Evolutionary conservation across 2,888 invertebrate species (phyloP).

Genomic region (Phorcus lineatus): DNA sequence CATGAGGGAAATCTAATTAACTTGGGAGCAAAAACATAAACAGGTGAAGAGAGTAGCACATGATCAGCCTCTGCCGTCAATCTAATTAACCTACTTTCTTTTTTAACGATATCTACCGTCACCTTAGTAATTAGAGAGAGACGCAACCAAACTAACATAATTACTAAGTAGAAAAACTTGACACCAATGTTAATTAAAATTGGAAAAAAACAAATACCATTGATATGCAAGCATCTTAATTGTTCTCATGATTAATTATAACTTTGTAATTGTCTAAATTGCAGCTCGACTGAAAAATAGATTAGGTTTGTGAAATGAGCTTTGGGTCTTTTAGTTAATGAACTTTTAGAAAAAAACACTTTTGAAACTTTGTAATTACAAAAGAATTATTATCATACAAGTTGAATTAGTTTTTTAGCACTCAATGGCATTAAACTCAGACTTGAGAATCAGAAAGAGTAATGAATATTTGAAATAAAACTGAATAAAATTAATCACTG

Average conservation of each 20-base stretch:
- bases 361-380: no score
- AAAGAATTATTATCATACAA: no score
- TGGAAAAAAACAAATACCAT: not conserved
- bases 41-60: not conserved
- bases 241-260: not conserved
- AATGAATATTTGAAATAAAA: no score
- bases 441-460: no score
- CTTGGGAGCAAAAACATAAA: slow-evolving; percentile 16
- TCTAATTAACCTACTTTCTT: slow-evolving; percentile 22
- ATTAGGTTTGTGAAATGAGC: no score
- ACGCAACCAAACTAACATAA: not conserved
- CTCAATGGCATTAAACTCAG: no score
- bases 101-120: slow-evolving; percentile 16
- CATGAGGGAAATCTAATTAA: slow-evolving; percentile 20
- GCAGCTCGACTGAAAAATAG: no score
- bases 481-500: no score
- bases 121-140: slow-evolving; percentile 4
- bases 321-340: no score
- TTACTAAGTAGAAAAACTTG: not conserved
- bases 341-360: no score
- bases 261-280: not conserved
- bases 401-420: no score
- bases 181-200: slow-evolving; percentile 6
- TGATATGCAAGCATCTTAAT: not conserved
- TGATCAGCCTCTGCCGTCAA: not conserved